Evolutionary conservation across 2,113 vertebrate genomes (phyloP), one percentile per base, ranked within the genome.

Genomic region (Centropristis striata): DNA sequence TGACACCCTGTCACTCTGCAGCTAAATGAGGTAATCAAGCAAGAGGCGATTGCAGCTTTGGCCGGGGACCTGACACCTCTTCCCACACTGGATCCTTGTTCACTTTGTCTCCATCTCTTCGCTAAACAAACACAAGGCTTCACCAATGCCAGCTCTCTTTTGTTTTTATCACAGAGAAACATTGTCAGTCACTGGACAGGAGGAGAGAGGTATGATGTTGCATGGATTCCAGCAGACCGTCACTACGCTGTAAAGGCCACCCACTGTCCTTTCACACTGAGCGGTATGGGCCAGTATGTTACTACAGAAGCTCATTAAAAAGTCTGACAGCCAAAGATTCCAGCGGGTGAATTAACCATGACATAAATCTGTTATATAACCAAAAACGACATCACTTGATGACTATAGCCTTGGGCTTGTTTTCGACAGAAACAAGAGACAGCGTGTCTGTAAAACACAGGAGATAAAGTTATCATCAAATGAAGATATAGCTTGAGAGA

Each of bases 1-100:
- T 83, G 80, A 87, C 83, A 83, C 74, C 51, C 73, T 86, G 89
- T 92, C 91, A 90, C 80, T 90, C 83, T 53, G 58, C 57, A 11
- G 39, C 71, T 64, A 78, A 82, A 78, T 39, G 82, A 90, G 77
- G 87, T 81, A 74, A 92, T 89, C 86, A 86, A 13, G 72, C 86
- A 81, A 85, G 84, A 87, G 75, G 75, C 47, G 65, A 88, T 85
- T 59, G 41, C 71, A 75, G 71, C 84, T 72, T 83, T 87, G 84
- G 60, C 77, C 23, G 16, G 18, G 28, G 57, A 72, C 61, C 10
- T 58, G 8, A 78, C 84, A 78, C 80, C 69, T 86, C 64, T 85
- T 55, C 66, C 60, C 75, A 72, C 74, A 60, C 57, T 41, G 67
- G 51, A 71, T 53, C 63, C 69, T 84, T 81, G 72, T 77, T 76